These are phyloP conservation scores for Blastobasis lacticolella DNA, from an alignment of 2,888 invertebrate genomes.

Conservation along the genomic window DNA sequence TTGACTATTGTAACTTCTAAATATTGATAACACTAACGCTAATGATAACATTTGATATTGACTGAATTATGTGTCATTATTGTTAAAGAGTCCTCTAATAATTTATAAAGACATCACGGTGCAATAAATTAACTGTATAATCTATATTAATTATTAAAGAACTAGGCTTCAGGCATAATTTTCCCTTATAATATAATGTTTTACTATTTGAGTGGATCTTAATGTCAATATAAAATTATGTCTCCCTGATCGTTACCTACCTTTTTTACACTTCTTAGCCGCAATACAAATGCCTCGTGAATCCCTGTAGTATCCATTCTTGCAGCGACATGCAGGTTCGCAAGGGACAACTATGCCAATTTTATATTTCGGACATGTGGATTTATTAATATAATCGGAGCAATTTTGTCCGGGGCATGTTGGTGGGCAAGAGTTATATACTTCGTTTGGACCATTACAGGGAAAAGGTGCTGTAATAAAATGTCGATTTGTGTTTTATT, in stretches of 20 bases:
- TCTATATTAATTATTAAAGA: too few species aligned
- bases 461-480: slow-evolving; percentile 12
- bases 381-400: slow-evolving; percentile 9
- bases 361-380: slow-evolving; percentile 8
- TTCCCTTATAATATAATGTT: neutral
- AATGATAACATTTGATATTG: too few species aligned
- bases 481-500: neutral
- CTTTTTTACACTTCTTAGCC: neutral
- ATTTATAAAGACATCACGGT: neutral
- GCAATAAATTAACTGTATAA: too few species aligned
- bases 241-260: neutral
- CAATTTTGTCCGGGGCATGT: slow-evolving; percentile 14
- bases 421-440: slow-evolving; percentile 10
- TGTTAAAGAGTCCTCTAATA: neutral
- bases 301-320: slow-evolving; percentile 1
- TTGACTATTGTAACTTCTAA: too few species aligned
- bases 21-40: too few species aligned
- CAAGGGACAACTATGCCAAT: slow-evolving; percentile 9
- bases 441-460: slow-evolving; percentile 14
- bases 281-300: neutral
- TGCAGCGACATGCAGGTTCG: slow-evolving; percentile 7
- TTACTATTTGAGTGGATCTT: neutral
- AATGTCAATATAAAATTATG: neutral
- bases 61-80: neutral
- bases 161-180: neutral